Percentiles rank a stretch among this genome's conserved stretches.
Conservation (phyloP, 2,797 vertebrate species). For the Danio kyathit region DNA sequence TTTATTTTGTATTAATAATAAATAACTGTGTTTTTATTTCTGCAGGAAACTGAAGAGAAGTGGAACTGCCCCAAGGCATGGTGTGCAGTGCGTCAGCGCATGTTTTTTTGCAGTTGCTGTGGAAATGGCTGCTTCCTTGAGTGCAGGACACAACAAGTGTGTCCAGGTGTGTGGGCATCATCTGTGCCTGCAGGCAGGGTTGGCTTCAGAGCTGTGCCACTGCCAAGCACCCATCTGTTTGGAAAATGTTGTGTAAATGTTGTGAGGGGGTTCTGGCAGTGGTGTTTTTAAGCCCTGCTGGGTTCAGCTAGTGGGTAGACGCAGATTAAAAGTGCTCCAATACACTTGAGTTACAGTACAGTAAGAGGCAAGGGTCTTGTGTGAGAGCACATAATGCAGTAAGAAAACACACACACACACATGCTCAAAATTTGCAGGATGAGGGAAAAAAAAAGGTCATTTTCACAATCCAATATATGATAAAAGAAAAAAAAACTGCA, state of each 20-base stretch:
- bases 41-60: background rate
- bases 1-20: too few relatives aligned
- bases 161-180: conserved; percentile 53
- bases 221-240: conserved; percentile 48
- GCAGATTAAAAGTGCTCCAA: conserved; percentile 55
- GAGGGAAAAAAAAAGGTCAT: background rate
- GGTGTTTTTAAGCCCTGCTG: conserved; percentile 18
- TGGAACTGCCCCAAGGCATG: conserved; percentile 46
- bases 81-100: conserved; percentile 7
- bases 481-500: too few relatives aligned
- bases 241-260: conserved; percentile 45
- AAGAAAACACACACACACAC: background rate
- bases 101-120: conserved; percentile 45
- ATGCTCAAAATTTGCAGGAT: background rate
- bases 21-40: background rate
- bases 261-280: conserved; percentile 23
- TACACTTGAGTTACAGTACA: background rate
- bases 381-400: background rate
- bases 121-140: conserved; percentile 37
- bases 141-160: conserved; percentile 52
- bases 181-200: conserved; percentile 44
- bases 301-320: conserved; percentile 56
- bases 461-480: background rate
- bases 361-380: background rate
- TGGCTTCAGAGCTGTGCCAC: conserved; percentile 20